Evolutionary conservation across 2,113 vertebrate genomes (phyloP), one percentile per base, ranked within the genome.

Genomic region (Megaceryle torquata): DNA sequence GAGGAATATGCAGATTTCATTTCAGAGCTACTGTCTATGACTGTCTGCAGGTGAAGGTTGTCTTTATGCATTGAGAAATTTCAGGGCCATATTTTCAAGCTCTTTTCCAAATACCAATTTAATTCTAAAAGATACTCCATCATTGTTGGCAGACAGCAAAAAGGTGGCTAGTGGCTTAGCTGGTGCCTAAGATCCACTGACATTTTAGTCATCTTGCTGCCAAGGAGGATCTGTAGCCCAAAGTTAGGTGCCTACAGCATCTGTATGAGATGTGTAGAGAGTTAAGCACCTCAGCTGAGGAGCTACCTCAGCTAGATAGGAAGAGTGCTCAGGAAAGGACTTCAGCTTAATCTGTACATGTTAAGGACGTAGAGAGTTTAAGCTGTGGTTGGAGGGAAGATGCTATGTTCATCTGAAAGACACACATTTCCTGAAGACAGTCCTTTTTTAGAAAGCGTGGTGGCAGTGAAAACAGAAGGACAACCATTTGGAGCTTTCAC

Each of bases 251-350:
- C 31, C 11, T 59, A 48, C 9, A 84, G 10, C 17, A 57, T 29
- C 29, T 43, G 2, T 69, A 33, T 2, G 6, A 77, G 8, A 3
- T 1, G 0, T 20, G 26, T 13, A 60, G 61, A 26, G 8, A 8
- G 2, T 37, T 41, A 69, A 72, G 37, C 14, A 60, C 20, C 44
- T 69, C 44, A 61, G 5, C 7, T 70, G 17, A 68, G 68, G 6
- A 70, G 14, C 17, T 68, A 35, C 19, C 19, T 64, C 29, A 28
- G 4, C 16, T 80, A 29, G 12, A 67, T 54, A 3, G 9, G 39
- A 81, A 78, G 70, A 94, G 25, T 70, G 25, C 19, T 10, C 28
- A 26, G 26, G 29, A 57, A 50, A 81, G 4, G 3, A 48, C 46
- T 84, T 72, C 43, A 20, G 44, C 57, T 35, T 64, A n/a, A 82